Base-by-base conservation (phyloP, 1,140 invertebrate genomes). In the Maconellicoccus hirsutus region DNA sequence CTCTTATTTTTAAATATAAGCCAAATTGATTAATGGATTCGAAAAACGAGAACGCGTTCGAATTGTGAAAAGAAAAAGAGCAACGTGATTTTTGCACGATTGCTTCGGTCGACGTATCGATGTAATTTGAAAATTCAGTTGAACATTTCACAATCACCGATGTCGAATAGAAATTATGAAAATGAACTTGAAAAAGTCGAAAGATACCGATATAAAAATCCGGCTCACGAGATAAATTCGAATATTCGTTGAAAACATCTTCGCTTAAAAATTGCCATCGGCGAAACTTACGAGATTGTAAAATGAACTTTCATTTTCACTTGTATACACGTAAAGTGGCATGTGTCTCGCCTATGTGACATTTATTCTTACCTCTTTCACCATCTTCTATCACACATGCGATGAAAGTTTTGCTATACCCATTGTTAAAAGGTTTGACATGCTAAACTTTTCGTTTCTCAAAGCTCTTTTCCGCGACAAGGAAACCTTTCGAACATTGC, bases 1-100 rank as follows among this genome's bases (percentile, higher is more conserved):
- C 6, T 66, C 61, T 66, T 66, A 66, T 66, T 66, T 66, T 66
- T 25, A 66, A 66, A 66, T 66, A 66, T 66, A 23, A 23, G 61
- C 21, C 25, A 66, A 66, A 66, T 66, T 66, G 61, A 66, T 66
- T 66, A 66, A 66, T 66, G 61, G 61, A 59, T 59, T 59, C 21
- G 52, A 33, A 33, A 33, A 33, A 12, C 29, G 29, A n/a, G n/a
- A n/a, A 3, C 29, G 4, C 42, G n/a, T 52, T 52, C 42, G 42
- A 16, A 38, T 6, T 52, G 42, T 3, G 42, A 52, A 52, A 52
- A 26, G 10, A 22, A 23, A 66, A 66, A 66, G n/a, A 26, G 4
- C 19, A 2, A 66, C 19, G 2, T 4, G 19, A 66, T 16, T 66
- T 66, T 26, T 19, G 42, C 42, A 16, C n/a, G n/a, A 16, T 8